Evolutionary conservation across 2,113 vertebrate species (phyloP).

Genomic region (Microtus montanus): DNA sequence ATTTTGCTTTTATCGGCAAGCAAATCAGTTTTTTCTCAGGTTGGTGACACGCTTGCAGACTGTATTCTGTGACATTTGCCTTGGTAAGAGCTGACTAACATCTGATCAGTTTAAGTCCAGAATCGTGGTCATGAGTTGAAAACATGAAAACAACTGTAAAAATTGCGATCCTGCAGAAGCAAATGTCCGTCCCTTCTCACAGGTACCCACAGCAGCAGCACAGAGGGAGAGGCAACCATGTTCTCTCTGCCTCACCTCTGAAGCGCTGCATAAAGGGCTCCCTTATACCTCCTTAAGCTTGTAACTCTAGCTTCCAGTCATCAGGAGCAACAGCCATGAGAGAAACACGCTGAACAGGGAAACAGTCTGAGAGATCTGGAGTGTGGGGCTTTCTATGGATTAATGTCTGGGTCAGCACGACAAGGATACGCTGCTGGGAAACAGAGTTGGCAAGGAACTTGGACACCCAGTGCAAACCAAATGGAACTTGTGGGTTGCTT

Average conservation of each 20-base stretch:
- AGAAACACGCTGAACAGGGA: not conserved
- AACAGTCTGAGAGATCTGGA: not conserved
- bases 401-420: not conserved
- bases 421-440: not conserved
- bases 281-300: not conserved
- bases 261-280: not conserved
- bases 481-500: not conserved
- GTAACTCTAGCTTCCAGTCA: not conserved
- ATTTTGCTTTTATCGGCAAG: conserved; percentile 4
- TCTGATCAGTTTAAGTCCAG: not conserved
- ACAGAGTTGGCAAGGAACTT: fast-evolving
- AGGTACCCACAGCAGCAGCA: not conserved
- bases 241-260: not conserved
- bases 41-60: not conserved
- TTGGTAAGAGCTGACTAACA: not conserved
- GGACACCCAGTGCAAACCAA: not conserved
- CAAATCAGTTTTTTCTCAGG: not conserved
- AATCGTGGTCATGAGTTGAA: conserved; percentile 13
- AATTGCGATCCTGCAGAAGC: not conserved
- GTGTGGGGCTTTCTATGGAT: not conserved
- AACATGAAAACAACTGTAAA: not conserved
- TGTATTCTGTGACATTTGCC: not conserved
- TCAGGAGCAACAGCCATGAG: not conserved
- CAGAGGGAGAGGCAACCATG: not conserved
- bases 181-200: not conserved